These are phyloP conservation scores for Ips nitidus DNA, from an alignment of 1,140 invertebrate genomes.

Conservation along the genomic window DNA sequence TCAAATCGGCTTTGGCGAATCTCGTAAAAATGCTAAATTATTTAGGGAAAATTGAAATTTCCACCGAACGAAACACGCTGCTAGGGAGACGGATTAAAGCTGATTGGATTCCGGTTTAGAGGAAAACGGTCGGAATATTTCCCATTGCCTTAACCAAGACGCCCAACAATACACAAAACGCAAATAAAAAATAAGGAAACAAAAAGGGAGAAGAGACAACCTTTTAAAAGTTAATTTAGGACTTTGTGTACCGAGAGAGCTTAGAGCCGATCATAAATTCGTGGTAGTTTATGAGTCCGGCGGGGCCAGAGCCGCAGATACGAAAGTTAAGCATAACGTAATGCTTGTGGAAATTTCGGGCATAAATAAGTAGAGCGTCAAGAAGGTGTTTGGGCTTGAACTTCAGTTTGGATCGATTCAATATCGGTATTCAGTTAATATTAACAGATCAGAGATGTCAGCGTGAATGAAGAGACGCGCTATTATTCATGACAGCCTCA, in stretches of 20 bases:
- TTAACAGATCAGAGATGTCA: too few relatives aligned
- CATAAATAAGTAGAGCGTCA: slow-evolving; percentile 13
- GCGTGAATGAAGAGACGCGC: too few relatives aligned
- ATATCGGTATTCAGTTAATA: too few relatives aligned
- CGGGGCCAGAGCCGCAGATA: slow-evolving; percentile 7
- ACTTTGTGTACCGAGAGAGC: not conserved
- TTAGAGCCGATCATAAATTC: slow-evolving; percentile 11
- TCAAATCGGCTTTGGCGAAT: not conserved
- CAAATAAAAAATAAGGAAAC: too few relatives aligned
- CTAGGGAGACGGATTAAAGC: not conserved
- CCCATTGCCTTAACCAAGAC: too few relatives aligned
- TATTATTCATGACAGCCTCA: too few relatives aligned
- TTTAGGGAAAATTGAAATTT: slow-evolving; percentile 4
- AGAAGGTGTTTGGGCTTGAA: not conserved
- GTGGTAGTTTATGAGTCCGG: slow-evolving; percentile 17
- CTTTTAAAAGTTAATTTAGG: slow-evolving; percentile 15
- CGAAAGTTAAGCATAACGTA: slow-evolving; percentile 16
- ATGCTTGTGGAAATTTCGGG: slow-evolving; percentile 11
- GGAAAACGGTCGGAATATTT: not conserved
- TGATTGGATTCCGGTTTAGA: slow-evolving; percentile 1
- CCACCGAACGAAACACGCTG: slow-evolving; percentile 1
- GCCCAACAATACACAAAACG: too few relatives aligned
- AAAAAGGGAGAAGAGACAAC: slow-evolving; percentile 1
- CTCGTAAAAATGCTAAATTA: slow-evolving; percentile 3
- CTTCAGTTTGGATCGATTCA: not conserved